phyloP scores from a whole-genome alignment of 1,140 invertebrate species.

The Copidosoma floridanum region DNA sequence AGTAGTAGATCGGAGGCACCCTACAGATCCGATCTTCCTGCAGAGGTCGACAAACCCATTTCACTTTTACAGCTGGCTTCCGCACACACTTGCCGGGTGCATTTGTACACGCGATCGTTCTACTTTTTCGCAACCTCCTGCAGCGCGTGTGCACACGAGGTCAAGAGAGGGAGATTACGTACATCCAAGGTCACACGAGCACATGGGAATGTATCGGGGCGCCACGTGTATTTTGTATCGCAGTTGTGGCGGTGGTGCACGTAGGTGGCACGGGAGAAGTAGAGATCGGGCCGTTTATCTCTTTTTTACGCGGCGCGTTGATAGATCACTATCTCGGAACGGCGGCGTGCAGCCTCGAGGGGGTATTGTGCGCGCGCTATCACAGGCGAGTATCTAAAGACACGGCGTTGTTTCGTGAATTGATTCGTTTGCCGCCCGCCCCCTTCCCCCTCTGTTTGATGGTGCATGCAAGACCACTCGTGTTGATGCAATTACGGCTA shows the following conservation, averaged over 20 bases:
- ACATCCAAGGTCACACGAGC: too few species aligned
- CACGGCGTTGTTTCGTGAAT: neutral
- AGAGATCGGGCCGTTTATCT: slow-evolving; percentile 8
- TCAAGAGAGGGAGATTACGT: too few species aligned
- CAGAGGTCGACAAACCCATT: slow-evolving; percentile 4
- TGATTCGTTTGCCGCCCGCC: neutral
- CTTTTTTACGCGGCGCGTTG: slow-evolving; percentile 3
- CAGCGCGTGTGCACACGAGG: too few species aligned
- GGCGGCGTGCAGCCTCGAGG: neutral
- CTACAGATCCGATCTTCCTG: neutral
- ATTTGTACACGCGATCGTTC: slow-evolving; percentile 7
- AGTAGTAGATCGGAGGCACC: neutral
- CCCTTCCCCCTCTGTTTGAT: too few species aligned
- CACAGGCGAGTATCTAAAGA: neutral
- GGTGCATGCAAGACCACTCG: too few species aligned
- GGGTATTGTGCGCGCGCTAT: neutral
- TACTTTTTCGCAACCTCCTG: slow-evolving; percentile 1
- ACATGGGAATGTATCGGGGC: too few species aligned
- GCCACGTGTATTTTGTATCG: too few species aligned
- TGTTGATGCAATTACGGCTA: too few species aligned
- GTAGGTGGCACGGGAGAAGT: slow-evolving; percentile 2
- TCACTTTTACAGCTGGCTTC: neutral
- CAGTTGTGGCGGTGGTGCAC: too few species aligned
- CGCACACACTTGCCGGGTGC: neutral
- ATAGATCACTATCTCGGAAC: slow-evolving; percentile 7